Evolutionary conservation across 30 jellyfish, hydroid and myxozoan genomes (phyloP).

Genomic region (Phacellophora camtschatica): DNA sequence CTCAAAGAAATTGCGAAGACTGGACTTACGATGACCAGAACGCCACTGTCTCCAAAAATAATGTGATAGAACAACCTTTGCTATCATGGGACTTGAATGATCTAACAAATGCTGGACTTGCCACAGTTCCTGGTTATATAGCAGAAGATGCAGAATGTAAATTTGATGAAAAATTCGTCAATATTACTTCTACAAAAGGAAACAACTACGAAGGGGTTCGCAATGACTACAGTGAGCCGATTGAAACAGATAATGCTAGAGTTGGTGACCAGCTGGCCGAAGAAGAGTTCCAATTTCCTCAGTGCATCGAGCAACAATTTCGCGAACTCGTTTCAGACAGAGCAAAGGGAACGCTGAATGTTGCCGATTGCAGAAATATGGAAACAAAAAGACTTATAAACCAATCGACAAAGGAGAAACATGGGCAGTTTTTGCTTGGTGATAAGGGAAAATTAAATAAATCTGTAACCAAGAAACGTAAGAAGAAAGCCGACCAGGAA

Average conservation of each 20-base stretch:
- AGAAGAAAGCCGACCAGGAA: background rate
- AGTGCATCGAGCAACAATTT: constrained; percentile 49
- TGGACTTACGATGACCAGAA: background rate
- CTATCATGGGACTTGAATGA: constrained; percentile 46
- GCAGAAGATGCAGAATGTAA: background rate
- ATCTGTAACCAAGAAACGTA: background rate
- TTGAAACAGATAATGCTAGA: background rate
- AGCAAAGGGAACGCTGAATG: too few relatives aligned
- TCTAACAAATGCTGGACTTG: constrained; percentile 7
- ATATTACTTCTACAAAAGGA: background rate
- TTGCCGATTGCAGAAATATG: background rate
- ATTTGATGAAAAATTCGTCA: background rate
- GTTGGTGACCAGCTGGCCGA: background rate
- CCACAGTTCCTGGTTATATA: background rate
- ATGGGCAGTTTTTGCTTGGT: background rate
- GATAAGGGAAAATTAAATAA: too few relatives aligned
- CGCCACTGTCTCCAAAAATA: background rate
- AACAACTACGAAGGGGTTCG: background rate
- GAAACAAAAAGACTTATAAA: background rate
- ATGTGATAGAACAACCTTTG: constrained; percentile 16
- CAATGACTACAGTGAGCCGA: background rate
- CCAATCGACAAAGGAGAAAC: background rate
- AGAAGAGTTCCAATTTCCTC: constrained; percentile 51
- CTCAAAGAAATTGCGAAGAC: too few relatives aligned
- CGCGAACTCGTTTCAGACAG: constrained; percentile 9